Evolutionary conservation across 1,140 invertebrate species (phyloP).

Genomic region (Papilio polyxenes): DNA sequence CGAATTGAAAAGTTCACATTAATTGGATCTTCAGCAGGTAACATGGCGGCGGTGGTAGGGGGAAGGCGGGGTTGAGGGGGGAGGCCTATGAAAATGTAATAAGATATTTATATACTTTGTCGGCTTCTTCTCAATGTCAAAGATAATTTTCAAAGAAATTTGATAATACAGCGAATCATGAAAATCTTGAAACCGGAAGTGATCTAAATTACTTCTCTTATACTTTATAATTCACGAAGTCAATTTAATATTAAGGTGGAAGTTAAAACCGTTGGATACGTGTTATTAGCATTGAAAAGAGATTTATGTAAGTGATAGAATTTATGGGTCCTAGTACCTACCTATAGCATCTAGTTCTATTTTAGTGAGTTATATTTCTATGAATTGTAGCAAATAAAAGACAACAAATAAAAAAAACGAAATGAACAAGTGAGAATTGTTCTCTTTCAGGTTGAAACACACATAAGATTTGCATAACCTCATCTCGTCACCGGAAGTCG

Average conservation of each 20-base stretch:
- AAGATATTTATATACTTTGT: slow-evolving; percentile 13
- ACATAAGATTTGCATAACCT: slow-evolving; percentile 16
- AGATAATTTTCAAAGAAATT: slow-evolving; percentile 28
- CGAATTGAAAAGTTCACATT: neutral
- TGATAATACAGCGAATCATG: slow-evolving; percentile 18
- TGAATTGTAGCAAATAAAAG: no score
- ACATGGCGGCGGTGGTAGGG: neutral
- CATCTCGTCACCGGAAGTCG: slow-evolving; percentile 14
- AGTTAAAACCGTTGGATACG: neutral
- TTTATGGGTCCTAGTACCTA: no score
- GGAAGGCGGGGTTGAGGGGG: neutral
- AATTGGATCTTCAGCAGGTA: slow-evolving; percentile 18
- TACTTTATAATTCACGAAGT: neutral
- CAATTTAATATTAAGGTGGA: neutral
- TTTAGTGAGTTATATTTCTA: no score
- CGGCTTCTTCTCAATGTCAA: slow-evolving; percentile 12
- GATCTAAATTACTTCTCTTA: neutral
- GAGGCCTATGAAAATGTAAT: neutral
- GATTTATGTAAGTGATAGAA: no score
- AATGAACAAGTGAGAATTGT: neutral
- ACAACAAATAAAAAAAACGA: neutral
- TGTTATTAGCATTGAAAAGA: neutral
- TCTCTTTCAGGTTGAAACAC: neutral
- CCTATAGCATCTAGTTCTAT: no score
- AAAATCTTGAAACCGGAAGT: neutral